A percentile compares a stretch with the other conserved stretches of the same genome.
Evolutionary conservation across 2,797 vertebrate genomes (phyloP).

Genomic region (Acanthiza pusilla): DNA sequence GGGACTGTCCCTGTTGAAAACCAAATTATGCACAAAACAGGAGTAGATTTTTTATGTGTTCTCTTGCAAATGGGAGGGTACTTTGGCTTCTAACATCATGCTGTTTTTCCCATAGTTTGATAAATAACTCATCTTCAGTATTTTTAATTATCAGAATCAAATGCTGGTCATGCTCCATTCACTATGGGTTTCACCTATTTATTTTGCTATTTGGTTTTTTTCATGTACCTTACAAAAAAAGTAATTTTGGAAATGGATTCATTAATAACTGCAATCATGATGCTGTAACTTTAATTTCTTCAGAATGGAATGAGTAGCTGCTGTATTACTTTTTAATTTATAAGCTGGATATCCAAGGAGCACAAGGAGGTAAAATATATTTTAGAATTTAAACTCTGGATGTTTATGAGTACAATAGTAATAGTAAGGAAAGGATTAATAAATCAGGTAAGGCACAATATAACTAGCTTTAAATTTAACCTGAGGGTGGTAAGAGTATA

Average conservation of each 20-base stretch:
- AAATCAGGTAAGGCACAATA: not conserved
- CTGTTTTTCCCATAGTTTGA: not conserved
- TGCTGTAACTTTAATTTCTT: constrained; percentile 38
- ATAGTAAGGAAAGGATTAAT: not conserved
- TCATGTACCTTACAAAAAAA: not conserved
- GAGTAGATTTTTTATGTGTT: not conserved
- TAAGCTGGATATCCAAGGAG: not conserved
- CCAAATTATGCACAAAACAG: not conserved
- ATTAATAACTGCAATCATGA: constrained; percentile 12
- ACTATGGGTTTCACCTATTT: constrained; percentile 7
- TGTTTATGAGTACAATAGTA: not conserved
- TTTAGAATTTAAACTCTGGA: not conserved
- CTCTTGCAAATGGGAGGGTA: not conserved
- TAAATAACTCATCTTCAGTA: not conserved
- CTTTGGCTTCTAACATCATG: not conserved
- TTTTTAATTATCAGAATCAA: constrained; percentile 47
- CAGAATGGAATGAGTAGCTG: not conserved
- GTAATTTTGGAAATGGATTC: constrained; percentile 28
- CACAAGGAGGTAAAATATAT: not conserved
- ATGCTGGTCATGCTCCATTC: not conserved
- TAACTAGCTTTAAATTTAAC: constrained; percentile 10
- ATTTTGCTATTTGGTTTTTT: constrained; percentile 11
- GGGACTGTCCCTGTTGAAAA: not conserved
- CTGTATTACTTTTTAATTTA: constrained; percentile 40
- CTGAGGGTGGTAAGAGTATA: not conserved